Percentiles rank a stretch among this genome's conserved stretches.
phyloP scores from a whole-genome alignment of 2,797 vertebrate species.

The Varecia variegata region DNA sequence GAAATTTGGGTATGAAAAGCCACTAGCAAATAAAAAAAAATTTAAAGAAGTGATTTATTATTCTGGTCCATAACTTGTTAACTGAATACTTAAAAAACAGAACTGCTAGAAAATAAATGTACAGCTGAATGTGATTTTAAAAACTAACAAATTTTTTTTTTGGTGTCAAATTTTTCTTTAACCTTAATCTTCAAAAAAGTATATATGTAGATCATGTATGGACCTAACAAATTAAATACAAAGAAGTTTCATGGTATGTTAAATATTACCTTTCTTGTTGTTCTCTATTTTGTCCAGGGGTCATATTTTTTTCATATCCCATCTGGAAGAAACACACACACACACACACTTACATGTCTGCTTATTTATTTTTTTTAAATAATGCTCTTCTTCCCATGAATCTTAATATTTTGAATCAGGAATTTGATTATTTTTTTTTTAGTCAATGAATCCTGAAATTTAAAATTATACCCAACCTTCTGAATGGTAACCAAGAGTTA shows the following conservation, averaged over 20 bases:
- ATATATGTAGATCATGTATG: background rate
- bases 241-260: background rate
- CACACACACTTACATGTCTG: background rate
- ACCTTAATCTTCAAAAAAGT: conserved; percentile 24
- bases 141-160: background rate
- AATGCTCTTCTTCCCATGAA: background rate
- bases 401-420: background rate
- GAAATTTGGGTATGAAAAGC: conserved; percentile 86
- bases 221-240: background rate
- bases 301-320: conserved; percentile 72
- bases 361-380: background rate
- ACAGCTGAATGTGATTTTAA: background rate
- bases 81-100: background rate
- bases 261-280: conserved; percentile 82
- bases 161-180: background rate
- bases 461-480: background rate
- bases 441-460: background rate
- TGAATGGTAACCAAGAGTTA: background rate
- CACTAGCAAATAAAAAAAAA: conserved; percentile 80
- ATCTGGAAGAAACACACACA: conserved; percentile 67
- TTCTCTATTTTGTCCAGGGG: conserved; percentile 74
- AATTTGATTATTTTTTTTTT: conserved; percentile 29
- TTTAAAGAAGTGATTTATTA: conserved; percentile 36
- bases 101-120: conserved; percentile 17
- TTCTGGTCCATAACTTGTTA: background rate